These are phyloP conservation scores for Anabas testudineus DNA, from an alignment of 2,797 vertebrate species.

Conservation along the genomic window DNA sequence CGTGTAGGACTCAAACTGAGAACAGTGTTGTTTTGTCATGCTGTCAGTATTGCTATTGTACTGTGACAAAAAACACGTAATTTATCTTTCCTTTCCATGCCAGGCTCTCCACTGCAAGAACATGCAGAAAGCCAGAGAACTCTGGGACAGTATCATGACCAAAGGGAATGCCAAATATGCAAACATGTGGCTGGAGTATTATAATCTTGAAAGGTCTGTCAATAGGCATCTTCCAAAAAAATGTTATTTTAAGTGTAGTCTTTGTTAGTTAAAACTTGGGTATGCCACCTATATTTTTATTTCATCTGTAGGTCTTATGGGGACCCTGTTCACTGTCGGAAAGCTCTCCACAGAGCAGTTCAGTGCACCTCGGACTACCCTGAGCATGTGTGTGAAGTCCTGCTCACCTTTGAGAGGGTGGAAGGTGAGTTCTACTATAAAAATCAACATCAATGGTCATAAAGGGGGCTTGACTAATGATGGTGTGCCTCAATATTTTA, in stretches of 20 bases:
- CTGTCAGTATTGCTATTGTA: neutral
- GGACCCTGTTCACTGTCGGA: slow-evolving; percentile 92
- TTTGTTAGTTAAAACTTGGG: neutral
- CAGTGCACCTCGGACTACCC: slow-evolving; percentile 98
- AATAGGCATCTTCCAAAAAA: neutral
- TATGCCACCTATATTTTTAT: neutral
- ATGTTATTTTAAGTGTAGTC: neutral
- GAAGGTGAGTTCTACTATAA: slow-evolving; percentile 86
- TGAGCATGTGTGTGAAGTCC: slow-evolving; percentile 96
- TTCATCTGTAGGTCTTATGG: slow-evolving; percentile 88
- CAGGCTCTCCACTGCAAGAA: slow-evolving; percentile 97
- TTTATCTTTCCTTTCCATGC: neutral
- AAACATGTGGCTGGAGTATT: slow-evolving; percentile 99
- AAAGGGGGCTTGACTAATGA: neutral
- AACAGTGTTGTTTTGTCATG: too few relatives aligned
- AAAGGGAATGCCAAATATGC: slow-evolving; percentile 97
- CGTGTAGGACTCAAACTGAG: neutral
- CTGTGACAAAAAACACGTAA: too few relatives aligned
- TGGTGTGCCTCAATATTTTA: neutral
- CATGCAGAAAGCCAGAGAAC: slow-evolving; percentile 97
- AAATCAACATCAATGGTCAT: neutral
- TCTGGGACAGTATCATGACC: slow-evolving; percentile 98
- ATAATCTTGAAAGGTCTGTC: slow-evolving; percentile 93
- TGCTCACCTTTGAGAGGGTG: slow-evolving; percentile 94
- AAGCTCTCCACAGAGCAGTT: slow-evolving; percentile 95